Evolutionary conservation across 2,113 vertebrate species (phyloP), one percentile per base, ranked within the genome.

Genomic region (Ageneiosus marmoratus): DNA sequence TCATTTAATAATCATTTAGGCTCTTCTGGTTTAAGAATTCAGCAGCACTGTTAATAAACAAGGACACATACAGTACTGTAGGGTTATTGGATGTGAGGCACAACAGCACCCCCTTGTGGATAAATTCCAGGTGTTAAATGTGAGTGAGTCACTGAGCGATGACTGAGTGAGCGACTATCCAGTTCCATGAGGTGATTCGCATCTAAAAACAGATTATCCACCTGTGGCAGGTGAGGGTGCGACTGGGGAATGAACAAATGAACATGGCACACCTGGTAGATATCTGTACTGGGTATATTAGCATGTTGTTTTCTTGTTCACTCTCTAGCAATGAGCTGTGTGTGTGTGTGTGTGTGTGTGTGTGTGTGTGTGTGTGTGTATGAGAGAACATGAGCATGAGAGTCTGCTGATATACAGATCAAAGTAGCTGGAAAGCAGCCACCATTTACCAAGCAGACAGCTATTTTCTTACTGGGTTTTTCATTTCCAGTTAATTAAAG

Each of bases 401-500:
- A 27, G 72, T 24, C 48, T 75, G 72, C 51, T 32, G n/a, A 51
- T 75, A 75, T 29, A 29, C 4, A 46, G 72, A 51, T 75, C 27
- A 75, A 53, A 50, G 27, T 4, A 53, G 9, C 15, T 29, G 44
- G 37, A 70, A 70, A 41, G 18, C 37, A 27, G 44, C 24, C 69
- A 22, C 29, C 32, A 27, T 51, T 51, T 53, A 73, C 48, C 13
- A 27, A 50, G 44, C 69, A 46, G 22, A 48, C 44, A 8, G 69
- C n/a, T 53, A 10, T 10, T 34, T 69, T 69, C 34, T 41, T 41
- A 9, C 32, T 20, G 63, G 60, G 16, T 11, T 67, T 37, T 69
- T 70, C 37, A 70, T 70, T 70, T 44, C 67, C 18, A 70, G 12
- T 70, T 70, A 70, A 70, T 70, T 70, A 70, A 24, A 1, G 37